A percentile compares a stretch with the other conserved stretches of the same genome.
Conservation (phyloP, 2,113 vertebrate species). For the Tragelaphus buxtoni region DNA sequence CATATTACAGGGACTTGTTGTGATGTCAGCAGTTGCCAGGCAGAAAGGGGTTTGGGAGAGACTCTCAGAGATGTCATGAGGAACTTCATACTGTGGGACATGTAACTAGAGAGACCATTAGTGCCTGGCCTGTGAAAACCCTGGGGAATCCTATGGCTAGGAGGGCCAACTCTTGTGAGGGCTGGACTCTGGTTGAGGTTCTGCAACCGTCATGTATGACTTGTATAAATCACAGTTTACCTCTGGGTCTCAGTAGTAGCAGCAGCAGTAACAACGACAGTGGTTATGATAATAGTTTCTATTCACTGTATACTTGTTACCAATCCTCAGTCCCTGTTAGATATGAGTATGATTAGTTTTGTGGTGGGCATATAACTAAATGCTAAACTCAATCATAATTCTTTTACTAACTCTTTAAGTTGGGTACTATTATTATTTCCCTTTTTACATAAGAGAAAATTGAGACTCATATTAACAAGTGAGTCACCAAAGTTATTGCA, state of each 20-base stretch:
- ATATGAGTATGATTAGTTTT: background rate
- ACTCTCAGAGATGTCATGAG: background rate
- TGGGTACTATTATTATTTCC: background rate
- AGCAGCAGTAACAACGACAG: background rate
- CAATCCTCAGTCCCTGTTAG: background rate
- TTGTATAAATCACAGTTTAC: background rate
- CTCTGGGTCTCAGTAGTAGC: background rate
- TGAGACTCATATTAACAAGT: background rate
- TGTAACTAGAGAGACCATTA: background rate
- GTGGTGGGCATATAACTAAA: background rate
- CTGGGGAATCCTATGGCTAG: background rate
- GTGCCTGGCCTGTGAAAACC: background rate
- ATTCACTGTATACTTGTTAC: background rate
- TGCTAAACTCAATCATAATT: background rate
- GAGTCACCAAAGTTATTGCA: background rate
- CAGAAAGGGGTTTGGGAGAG: slow-evolving; percentile 29
- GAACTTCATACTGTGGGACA: background rate
- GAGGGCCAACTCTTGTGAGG: background rate
- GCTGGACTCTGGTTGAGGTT: background rate
- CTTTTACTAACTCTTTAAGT: background rate
- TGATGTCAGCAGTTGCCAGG: slow-evolving; percentile 73
- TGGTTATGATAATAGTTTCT: background rate
- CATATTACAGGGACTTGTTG: background rate
- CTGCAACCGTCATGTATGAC: background rate
- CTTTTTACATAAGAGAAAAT: background rate